Evolutionary conservation across 2,888 invertebrate genomes (phyloP).

Genomic region (Orchesella flavescens): DNA sequence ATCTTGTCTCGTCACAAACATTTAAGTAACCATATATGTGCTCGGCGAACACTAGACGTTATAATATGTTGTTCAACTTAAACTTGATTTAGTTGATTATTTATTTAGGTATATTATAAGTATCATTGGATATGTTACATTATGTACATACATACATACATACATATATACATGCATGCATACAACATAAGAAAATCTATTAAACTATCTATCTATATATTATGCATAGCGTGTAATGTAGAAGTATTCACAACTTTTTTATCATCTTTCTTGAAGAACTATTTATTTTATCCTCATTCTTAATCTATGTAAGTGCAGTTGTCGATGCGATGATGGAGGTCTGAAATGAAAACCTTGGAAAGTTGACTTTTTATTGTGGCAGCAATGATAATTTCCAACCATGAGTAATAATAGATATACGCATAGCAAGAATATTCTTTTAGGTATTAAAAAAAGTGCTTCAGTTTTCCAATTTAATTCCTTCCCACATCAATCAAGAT

Average conservation of each 20-base stretch:
- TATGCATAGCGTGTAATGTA: too few species aligned
- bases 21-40: neutral
- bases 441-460: neutral
- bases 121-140: neutral
- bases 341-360: constrained; percentile 36
- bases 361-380: constrained; percentile 30
- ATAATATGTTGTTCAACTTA: constrained; percentile 40
- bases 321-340: constrained; percentile 40
- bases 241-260: constrained; percentile 26
- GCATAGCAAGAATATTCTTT: too few species aligned
- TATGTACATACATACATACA: too few species aligned
- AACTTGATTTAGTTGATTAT: constrained; percentile 50
- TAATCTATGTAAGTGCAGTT: constrained; percentile 2
- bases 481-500: constrained; percentile 47
- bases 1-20: too few species aligned
- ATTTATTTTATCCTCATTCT: constrained; percentile 4
- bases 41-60: neutral
- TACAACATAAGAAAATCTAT: neutral
- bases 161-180: too few species aligned
- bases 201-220: neutral
- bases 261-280: constrained; percentile 15
- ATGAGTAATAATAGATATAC: neutral
- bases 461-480: constrained; percentile 35
- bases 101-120: neutral
- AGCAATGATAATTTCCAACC: neutral